Percentiles rank a stretch among this genome's conserved stretches.
Evolutionary conservation across 2,113 vertebrate genomes (phyloP).

Genomic region (Eupsittula cactorum): DNA sequence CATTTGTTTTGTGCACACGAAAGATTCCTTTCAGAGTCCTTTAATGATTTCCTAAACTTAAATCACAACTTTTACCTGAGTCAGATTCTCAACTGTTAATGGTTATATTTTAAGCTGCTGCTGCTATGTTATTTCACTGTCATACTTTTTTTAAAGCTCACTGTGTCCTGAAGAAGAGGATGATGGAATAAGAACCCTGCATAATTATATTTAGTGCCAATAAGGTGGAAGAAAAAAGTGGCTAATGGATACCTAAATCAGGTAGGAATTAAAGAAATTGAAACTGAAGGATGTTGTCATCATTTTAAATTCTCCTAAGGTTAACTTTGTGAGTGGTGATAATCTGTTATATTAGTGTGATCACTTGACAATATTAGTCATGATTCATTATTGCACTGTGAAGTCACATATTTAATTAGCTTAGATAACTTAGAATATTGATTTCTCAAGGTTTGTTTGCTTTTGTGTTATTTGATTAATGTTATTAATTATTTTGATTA

Average conservation of each 20-base stretch:
- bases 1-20: neutral
- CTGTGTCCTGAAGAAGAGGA: neutral
- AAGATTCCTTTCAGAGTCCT: neutral
- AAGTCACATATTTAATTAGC: neutral
- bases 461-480: neutral
- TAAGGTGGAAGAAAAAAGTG: neutral
- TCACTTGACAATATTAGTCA: neutral
- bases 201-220: neutral
- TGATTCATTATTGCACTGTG: neutral
- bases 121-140: neutral
- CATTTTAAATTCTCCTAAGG: neutral
- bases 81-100: neutral
- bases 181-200: neutral
- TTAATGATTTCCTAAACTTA: slow-evolving; percentile 25
- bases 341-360: neutral
- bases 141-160: neutral
- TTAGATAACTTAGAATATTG: neutral
- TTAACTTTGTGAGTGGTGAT: neutral
- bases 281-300: neutral
- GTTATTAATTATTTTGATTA: neutral
- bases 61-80: neutral
- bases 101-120: neutral
- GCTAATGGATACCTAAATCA: neutral
- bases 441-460: neutral
- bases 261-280: neutral